Percentiles rank a stretch among this genome's conserved stretches.
Evolutionary conservation across 2,113 vertebrate species (phyloP).

Genomic region (Prunella himalayana): DNA sequence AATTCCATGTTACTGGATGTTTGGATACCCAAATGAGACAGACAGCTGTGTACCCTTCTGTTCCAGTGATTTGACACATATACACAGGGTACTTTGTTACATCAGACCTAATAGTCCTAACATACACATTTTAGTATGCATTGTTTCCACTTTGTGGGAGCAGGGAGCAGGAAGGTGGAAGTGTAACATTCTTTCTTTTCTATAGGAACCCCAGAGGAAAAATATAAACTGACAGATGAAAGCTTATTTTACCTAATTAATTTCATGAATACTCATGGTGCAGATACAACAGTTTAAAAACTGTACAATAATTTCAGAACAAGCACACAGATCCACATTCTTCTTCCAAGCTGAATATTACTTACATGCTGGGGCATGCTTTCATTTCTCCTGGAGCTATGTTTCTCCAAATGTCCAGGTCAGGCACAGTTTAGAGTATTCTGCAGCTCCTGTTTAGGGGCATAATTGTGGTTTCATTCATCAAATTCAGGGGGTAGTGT

Average conservation of each 20-base stretch:
- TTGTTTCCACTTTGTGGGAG: not conserved
- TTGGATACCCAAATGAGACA: not conserved
- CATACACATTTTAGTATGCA: not conserved
- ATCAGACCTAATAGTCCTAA: not conserved
- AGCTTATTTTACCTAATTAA: not conserved
- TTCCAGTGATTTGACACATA: not conserved
- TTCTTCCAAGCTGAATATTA: not conserved
- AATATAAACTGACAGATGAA: not conserved
- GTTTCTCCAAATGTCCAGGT: not conserved
- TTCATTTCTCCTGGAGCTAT: not conserved
- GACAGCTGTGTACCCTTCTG: not conserved
- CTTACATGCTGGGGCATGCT: not conserved
- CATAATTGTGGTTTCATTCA: not conserved
- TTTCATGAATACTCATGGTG: not conserved
- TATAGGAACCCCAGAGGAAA: not conserved
- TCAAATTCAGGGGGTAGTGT: not conserved
- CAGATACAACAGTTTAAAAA: not conserved
- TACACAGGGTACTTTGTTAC: not conserved
- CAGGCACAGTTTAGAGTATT: not conserved
- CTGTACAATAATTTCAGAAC: not conserved
- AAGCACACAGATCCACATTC: not conserved
- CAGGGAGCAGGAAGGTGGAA: not conserved
- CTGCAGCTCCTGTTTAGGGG: not conserved
- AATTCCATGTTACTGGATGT: not conserved
- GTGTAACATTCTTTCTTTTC: not conserved